A percentile compares a stretch with the other conserved stretches of the same genome.
Evolutionary conservation across 1,140 invertebrate species (phyloP).

Genomic region (Ceratina japonica): DNA sequence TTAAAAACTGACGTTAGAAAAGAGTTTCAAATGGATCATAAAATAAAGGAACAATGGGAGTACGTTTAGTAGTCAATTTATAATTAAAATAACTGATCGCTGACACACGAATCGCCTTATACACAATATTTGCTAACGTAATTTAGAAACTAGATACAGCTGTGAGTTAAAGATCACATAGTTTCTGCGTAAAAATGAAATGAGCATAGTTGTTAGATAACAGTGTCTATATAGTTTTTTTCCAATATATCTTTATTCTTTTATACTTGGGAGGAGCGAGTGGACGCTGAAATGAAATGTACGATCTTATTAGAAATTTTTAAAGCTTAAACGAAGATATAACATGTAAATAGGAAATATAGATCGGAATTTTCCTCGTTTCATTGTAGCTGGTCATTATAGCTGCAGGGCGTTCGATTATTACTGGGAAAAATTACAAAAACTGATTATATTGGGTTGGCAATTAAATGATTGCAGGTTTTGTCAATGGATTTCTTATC

Average conservation of each 20-base stretch:
- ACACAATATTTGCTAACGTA: slow-evolving; percentile 42
- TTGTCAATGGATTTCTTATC: too few relatives aligned
- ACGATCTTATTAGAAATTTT: not conserved
- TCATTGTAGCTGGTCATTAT: slow-evolving; percentile 41
- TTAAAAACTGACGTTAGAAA: slow-evolving; percentile 26
- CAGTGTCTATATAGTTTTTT: slow-evolving; percentile 30
- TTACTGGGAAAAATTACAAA: too few relatives aligned
- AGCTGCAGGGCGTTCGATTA: not conserved
- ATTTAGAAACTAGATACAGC: slow-evolving; percentile 30
- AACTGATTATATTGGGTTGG: too few relatives aligned
- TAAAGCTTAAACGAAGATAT: not conserved
- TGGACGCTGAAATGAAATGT: slow-evolving; percentile 18
- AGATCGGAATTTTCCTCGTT: slow-evolving; percentile 26
- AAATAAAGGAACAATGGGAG: not conserved
- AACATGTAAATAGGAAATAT: slow-evolving; percentile 38
- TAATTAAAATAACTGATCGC: slow-evolving; percentile 36
- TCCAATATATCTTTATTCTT: slow-evolving; percentile 19
- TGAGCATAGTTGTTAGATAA: slow-evolving; percentile 18
- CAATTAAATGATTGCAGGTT: too few relatives aligned
- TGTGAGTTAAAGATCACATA: slow-evolving; percentile 23
- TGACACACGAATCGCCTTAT: slow-evolving; percentile 34
- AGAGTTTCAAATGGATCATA: not conserved
- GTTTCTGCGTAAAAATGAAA: slow-evolving; percentile 18
- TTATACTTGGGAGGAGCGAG: slow-evolving; percentile 2
- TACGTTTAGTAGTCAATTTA: slow-evolving; percentile 45